Conservation (phyloP, 1,140 invertebrate species). For the Sarcophaga peregrina region DNA sequence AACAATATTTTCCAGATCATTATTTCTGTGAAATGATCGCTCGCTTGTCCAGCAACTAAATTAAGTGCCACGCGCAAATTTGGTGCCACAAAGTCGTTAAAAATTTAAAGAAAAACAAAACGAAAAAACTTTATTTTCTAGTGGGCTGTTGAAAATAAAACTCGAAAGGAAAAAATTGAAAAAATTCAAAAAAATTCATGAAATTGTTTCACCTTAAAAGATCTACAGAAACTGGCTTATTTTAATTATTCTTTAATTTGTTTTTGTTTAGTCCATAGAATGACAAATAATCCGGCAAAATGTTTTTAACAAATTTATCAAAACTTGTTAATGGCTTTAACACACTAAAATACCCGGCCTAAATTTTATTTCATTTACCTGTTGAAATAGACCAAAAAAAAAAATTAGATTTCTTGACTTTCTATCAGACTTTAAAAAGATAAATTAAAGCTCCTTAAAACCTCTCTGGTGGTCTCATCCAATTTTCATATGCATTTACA, state of each 20-base stretch:
- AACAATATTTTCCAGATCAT: slow-evolving; percentile 15
- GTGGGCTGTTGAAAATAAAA: neutral
- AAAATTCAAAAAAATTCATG: no score
- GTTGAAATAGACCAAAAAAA: no score
- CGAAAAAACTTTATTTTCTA: neutral
- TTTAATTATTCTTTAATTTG: neutral
- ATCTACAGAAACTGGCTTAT: neutral
- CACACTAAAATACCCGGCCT: no score
- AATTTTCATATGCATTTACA: no score
- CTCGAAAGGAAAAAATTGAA: no score
- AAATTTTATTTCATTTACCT: no score
- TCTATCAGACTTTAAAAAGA: no score
- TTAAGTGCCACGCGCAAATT: slow-evolving; percentile 26
- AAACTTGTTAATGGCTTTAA: no score
- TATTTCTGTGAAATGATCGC: neutral
- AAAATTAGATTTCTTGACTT: no score
- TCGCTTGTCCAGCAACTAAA: neutral
- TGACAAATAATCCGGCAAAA: no score
- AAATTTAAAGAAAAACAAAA: neutral
- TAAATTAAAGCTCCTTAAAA: neutral
- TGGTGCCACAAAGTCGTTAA: slow-evolving; percentile 14
- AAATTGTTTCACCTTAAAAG: neutral
- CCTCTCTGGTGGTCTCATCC: neutral
- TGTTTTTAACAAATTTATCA: no score
- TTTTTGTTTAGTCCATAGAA: no score